Base-by-base conservation (phyloP, 2,113 vertebrate genomes). In the Callocephalon fimbriatum region DNA sequence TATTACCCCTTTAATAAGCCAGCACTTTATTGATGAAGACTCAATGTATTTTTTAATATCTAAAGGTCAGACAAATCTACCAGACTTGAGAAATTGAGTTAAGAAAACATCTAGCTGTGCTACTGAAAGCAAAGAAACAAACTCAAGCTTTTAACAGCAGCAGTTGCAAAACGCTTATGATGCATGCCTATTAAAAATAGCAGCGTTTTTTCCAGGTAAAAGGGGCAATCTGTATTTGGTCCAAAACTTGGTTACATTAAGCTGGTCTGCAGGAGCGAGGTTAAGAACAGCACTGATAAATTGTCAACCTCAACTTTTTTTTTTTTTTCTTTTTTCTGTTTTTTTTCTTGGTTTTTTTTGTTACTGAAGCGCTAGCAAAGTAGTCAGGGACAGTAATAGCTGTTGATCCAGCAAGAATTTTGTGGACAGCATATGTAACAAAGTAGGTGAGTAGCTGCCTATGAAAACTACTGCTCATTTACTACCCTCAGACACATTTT, bases 1-100 rank as follows among this genome's bases (percentile, higher is more conserved):
- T 86, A 88, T 87, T 95, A 95, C 65, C 38, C 66, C 65, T 84
- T 94, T 91, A 93, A 95, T 92, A 96, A 95, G 77, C 86, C 71
- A 84, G 47, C 82, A 42, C 47, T 62, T 92, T 93, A 91, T 95
- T 86, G 92, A 93, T 78, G 40, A 93, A 70, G 68, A 75, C 51
- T 90, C 75, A 53, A 48, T 84, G 42, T 70, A 54, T 78, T 89
- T 92, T 95, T 90, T 84, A 92, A 87, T 87, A 95, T 92, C 92
- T 74, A 82, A 97, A 93, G 67, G 65, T 75, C 81, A 96, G 93
- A 93, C 88, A 92, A 89, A 68, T 79, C 74, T 90, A 91, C 68
- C 61, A 84, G 67, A 58, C 67, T 85, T 83, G 51, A 94, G 94
- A 94, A 90, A 96, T 48, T 87, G 92, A 93, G 85, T 96, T 95